phyloP scores from a whole-genome alignment of 2,888 invertebrate genomes.

The Drosophila yooni region DNA sequence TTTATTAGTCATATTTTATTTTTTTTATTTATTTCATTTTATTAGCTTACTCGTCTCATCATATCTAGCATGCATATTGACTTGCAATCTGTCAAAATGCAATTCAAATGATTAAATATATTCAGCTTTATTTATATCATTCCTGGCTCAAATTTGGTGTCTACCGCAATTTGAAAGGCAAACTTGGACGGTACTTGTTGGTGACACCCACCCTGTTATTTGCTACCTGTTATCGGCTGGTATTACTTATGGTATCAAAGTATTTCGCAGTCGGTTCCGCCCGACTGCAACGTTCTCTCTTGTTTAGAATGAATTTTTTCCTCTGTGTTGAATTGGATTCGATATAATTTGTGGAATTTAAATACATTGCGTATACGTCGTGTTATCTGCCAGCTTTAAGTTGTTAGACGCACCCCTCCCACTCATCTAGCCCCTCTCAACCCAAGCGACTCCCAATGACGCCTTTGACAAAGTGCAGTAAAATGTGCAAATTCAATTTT shows the following conservation, averaged over 20 bases:
- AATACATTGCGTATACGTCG: conserved; percentile 43
- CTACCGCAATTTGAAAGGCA: too few relatives aligned
- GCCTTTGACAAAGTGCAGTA: conserved; percentile 68
- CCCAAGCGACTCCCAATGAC: not conserved
- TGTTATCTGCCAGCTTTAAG: conserved; percentile 63
- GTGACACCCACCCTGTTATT: too few relatives aligned
- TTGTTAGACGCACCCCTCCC: conserved; percentile 1
- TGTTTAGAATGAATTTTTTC: not conserved
- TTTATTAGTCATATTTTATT: not conserved
- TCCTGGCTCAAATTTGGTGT: not conserved
- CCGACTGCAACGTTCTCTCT: not conserved
- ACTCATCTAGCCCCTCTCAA: not conserved
- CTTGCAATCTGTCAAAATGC: not conserved
- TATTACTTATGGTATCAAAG: too few relatives aligned
- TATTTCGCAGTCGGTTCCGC: too few relatives aligned
- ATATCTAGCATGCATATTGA: not conserved
- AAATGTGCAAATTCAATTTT: conserved; percentile 78
- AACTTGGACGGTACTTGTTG: too few relatives aligned
- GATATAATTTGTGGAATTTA: not conserved
- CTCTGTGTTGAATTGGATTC: not conserved
- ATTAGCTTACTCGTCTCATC: not conserved
- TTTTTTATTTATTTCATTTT: not conserved
- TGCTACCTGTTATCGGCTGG: too few relatives aligned
- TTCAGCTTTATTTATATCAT: not conserved
- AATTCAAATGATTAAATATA: not conserved